A percentile compares a stretch with the other conserved stretches of the same genome.
phyloP scores from a whole-genome alignment of 1,140 invertebrate genomes.

The Trinorchestia longiramus region DNA sequence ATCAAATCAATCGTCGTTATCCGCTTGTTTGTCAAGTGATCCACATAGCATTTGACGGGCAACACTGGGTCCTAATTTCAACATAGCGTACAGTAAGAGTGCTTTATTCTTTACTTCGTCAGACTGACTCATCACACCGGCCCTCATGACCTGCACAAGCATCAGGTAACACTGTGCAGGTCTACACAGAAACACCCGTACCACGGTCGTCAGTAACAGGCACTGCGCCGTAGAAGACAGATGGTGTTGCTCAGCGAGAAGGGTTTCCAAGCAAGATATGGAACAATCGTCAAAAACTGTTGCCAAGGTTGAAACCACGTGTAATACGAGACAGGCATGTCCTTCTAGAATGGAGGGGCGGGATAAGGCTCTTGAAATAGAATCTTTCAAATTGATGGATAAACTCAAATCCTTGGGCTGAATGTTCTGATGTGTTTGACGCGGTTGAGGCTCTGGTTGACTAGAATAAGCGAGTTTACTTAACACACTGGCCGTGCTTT shows the following conservation, averaged over 20 bases:
- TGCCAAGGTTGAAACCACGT: conserved; percentile 14
- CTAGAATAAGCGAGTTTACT: not conserved
- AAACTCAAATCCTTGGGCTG: conserved; percentile 22
- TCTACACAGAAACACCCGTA: conserved; percentile 2
- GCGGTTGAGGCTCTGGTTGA: not conserved
- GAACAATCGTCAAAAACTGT: conserved; percentile 36
- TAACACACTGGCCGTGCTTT: not conserved
- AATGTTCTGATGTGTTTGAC: not conserved
- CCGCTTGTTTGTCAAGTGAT: not conserved
- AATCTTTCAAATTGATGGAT: conserved; percentile 23
- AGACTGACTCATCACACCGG: not conserved
- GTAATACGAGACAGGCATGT: not conserved
- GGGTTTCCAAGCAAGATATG: not conserved
- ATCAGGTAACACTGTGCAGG: conserved; percentile 42
- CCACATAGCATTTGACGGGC: conserved; percentile 28
- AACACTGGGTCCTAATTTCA: not conserved
- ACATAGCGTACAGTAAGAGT: not conserved
- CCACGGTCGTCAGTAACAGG: conserved; percentile 5
- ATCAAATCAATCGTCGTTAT: not conserved
- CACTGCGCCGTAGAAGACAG: conserved; percentile 28
- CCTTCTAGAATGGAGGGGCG: not conserved
- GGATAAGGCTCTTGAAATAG: not conserved
- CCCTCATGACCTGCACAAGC: not conserved
- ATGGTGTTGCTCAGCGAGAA: not conserved
- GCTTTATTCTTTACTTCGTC: conserved; percentile 8